Conservation (phyloP, 2,888 invertebrate species). For the Lacanobia wlatinum region DNA sequence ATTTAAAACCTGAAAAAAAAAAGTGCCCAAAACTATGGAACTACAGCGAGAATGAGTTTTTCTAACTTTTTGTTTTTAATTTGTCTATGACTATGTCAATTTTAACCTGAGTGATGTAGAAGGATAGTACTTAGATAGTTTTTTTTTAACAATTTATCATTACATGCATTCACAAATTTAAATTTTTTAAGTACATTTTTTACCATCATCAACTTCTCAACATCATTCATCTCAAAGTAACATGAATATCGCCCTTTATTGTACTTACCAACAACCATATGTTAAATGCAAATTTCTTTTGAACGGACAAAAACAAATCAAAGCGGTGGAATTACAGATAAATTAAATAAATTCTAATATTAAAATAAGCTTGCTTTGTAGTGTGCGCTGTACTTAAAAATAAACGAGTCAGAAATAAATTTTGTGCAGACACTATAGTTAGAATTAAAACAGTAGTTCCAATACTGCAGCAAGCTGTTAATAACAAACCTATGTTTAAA, state of each 20-base stretch:
- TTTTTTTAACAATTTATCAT: too few species aligned
- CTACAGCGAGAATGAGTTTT: background rate
- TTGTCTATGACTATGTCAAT: background rate
- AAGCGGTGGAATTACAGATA: background rate
- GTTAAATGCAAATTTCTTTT: constrained; percentile 17
- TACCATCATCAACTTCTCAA: too few species aligned
- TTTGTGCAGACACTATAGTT: too few species aligned
- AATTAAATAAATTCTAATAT: background rate
- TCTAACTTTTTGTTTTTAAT: background rate
- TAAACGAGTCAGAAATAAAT: constrained; percentile 26
- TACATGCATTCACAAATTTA: too few species aligned
- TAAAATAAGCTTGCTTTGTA: background rate
- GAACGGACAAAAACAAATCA: background rate
- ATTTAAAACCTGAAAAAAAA: background rate
- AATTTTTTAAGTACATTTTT: too few species aligned
- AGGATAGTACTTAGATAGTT: too few species aligned
- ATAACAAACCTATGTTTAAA: constrained; percentile 4
- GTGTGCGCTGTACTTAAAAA: background rate
- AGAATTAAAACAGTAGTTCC: constrained; percentile 12
- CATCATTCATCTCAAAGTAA: constrained; percentile 12
- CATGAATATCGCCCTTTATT: constrained; percentile 7
- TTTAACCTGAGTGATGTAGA: background rate
- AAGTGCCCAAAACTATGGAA: background rate
- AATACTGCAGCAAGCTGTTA: constrained; percentile 7
- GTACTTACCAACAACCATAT: constrained; percentile 43